A percentile compares a stretch with the other conserved stretches of the same genome.
These are phyloP conservation scores for Distichodus sexfasciatus DNA, from an alignment of 2,797 vertebrate genomes.

Conservation along the genomic window DNA sequence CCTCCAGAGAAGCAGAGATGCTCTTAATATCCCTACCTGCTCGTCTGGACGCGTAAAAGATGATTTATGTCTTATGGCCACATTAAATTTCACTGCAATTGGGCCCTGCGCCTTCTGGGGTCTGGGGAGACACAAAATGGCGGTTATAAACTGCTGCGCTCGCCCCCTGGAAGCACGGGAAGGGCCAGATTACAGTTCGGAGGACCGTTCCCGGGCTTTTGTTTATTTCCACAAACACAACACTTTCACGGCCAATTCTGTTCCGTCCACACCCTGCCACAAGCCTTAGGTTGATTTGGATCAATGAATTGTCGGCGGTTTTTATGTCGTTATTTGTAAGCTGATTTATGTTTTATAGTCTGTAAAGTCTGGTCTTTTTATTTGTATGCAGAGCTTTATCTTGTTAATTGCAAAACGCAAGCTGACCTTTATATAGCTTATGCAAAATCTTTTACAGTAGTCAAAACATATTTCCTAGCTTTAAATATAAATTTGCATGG, in stretches of 20 bases:
- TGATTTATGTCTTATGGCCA: slow-evolving; percentile 97
- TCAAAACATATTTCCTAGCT: no score
- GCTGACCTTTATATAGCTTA: no score
- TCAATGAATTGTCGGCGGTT: background rate
- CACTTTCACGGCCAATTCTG: slow-evolving; percentile 52
- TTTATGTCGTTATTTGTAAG: no score
- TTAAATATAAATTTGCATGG: no score
- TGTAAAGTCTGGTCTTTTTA: no score
- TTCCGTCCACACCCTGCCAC: background rate
- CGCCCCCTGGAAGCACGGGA: slow-evolving; percentile 64
- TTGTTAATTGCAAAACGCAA: no score
- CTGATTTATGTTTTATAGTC: no score
- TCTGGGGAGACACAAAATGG: slow-evolving; percentile 89
- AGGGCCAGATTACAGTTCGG: slow-evolving; percentile 20
- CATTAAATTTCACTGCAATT: slow-evolving; percentile 94
- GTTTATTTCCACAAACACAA: slow-evolving; percentile 24
- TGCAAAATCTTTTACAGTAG: no score
- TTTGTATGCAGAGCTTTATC: no score
- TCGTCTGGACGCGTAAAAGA: slow-evolving; percentile 94
- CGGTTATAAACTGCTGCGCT: slow-evolving; percentile 94
- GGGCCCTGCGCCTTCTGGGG: slow-evolving; percentile 84
- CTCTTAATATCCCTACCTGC: slow-evolving; percentile 94
- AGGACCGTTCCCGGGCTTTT: slow-evolving; percentile 12
- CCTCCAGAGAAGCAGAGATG: slow-evolving; percentile 87
- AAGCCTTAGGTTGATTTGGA: background rate